Evolutionary conservation across 1,140 invertebrate species (phyloP), one percentile per base, ranked within the genome.

Genomic region (Antheraea mylitta): DNA sequence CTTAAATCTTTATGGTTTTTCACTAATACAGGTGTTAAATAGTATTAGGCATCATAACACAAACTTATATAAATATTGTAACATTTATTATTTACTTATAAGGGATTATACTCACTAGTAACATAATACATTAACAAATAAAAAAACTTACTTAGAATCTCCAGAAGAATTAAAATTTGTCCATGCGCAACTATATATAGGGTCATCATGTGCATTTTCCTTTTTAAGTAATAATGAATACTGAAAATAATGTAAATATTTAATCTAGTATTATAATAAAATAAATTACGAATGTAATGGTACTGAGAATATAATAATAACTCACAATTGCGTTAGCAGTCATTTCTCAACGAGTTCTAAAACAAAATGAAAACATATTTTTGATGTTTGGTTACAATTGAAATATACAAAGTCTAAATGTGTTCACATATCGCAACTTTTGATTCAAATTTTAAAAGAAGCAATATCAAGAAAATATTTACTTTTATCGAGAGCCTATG

Each of bases 171-270:
- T 93, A 38, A 93, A 85, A 78, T 94, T 94, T 69, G 95, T 96
- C 97, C 97, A 98, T 7, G 95, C 95, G 93, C 97, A 98, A 67
- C 95, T 95, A 96, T 98, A 99, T 81, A 99, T 97, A 66, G 96
- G 96, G 85, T 98, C 97, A 64, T 98, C 96, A 81, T 99, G 98
- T 16, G 98, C 98, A 93, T 96, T 95, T 92, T 98, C 97, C 82
- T 96, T 96, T 92, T 97, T 98, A 75, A 95, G 94, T 53, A 87
- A 73, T 66, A 88, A 68, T 37, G 85, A 89, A 79, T 86, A 82
- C 89, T 91, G 72, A 64, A 86, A 86, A 18, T 11, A 42, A 3
- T n/a, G 13, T 66, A 11, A 74, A 67, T 30, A 10, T 64, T 5
- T 18, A 45, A 11, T 18, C 11, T 48, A 48, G 11, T 13, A 13